Evolutionary conservation across 2,888 invertebrate species (phyloP), one percentile per base, ranked within the genome.

Genomic region (Agonopterix subpropinquella): DNA sequence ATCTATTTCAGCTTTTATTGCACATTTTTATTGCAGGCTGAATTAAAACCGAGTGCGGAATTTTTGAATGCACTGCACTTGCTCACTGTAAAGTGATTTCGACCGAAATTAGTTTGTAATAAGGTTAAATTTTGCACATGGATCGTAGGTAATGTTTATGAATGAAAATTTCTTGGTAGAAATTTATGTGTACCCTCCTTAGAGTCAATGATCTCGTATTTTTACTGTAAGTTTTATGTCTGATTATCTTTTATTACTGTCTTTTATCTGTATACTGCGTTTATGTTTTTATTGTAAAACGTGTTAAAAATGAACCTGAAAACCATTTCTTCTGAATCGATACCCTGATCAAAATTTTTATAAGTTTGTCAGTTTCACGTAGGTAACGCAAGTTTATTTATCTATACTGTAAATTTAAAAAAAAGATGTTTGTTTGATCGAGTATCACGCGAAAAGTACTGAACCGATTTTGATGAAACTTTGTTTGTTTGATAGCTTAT

Each of bases 1-100:
- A 62, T 62, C 55, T 62, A 64, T 67, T 64, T 63, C 53, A 59
- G 56, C 59, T 61, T 69, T 67, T 64, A 65, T 62, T 64, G 61
- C 61, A 59, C 61, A 62, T 56, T 66, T 67, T 68, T 62, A 66
- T 64, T 64, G 61, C 65, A 58, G 58, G 60, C 63, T 58, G 61
- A 65, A 67, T 67, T 67, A 61, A 65, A 64, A 59, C 57, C 53
- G 50, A 54, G 51, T 53, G 4, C n/a, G 45, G 43, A 44, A 43
- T 48, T 51, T 53, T 49, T 45, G 43, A 46, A 28, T 51, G 50
- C n/a, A 45, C 47, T 47, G 45, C 48, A 43, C 42, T 42, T 47
- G 41, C 36, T 13, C 8, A 10, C 3, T 4, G 9, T 47, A 46
- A 36, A 13, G 15, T 11, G 35, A 49, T 36, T 18, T 11, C 37